A percentile compares a stretch with the other conserved stretches of the same genome.
Conservation (phyloP, 2,113 vertebrate species). For the Anoplopoma fimbria region DNA sequence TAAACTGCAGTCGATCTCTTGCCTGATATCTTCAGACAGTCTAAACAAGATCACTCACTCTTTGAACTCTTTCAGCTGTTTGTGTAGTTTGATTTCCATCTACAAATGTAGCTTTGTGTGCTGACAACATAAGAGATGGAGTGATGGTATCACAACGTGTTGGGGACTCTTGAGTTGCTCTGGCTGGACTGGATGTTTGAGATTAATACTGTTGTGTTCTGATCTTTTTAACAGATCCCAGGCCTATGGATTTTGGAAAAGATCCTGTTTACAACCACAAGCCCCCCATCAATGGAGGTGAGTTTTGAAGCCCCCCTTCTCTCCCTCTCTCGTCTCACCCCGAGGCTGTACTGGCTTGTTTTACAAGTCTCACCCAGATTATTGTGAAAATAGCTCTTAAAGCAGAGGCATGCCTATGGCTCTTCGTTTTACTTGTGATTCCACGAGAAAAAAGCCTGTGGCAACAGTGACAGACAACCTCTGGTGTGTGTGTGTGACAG, state of each 20-base stretch:
- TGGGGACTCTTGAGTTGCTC: conserved; percentile 1
- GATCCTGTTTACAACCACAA: conserved; percentile 74
- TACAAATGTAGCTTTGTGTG: conserved; percentile 33
- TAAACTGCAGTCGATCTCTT: conserved; percentile 19
- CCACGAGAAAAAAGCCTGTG: conserved; percentile 55
- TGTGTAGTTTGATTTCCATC: conserved; percentile 44
- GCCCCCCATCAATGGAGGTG: conserved; percentile 78
- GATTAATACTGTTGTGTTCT: conserved; percentile 48
- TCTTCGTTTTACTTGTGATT: conserved; percentile 41
- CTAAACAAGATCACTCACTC: conserved; percentile 37
- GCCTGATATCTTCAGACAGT: conserved; percentile 29
- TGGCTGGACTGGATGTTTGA: conserved; percentile 15
- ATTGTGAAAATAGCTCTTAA: conserved; percentile 43
- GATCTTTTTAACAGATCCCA: conserved; percentile 77
- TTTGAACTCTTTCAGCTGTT: conserved; percentile 29
- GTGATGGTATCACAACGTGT: conserved; percentile 26
- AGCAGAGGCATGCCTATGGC: conserved; percentile 50
- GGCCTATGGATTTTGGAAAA: conserved; percentile 81
- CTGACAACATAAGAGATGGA: conserved; percentile 20
- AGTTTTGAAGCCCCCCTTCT: conserved; percentile 40
- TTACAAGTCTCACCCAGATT: conserved; percentile 51
- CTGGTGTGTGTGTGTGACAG: conserved; percentile 9
- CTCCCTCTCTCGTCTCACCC: conserved; percentile 32
- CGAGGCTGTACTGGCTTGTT: conserved; percentile 48
- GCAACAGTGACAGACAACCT: conserved; percentile 54